Conservation (phyloP, 2,113 vertebrate species). For the Cyanistes caeruleus region DNA sequence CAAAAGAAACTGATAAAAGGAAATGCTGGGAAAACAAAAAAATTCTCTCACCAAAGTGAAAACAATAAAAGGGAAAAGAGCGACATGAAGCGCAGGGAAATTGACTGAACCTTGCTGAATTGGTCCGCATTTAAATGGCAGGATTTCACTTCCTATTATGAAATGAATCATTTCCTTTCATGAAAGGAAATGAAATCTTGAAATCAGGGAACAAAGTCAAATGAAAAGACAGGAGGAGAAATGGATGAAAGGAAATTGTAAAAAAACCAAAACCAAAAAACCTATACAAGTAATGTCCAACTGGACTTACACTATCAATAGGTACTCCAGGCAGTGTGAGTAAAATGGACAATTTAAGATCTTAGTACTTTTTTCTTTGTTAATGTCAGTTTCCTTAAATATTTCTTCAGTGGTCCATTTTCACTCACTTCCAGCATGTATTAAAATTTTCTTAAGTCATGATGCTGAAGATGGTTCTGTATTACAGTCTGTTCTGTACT, state of each 20-base stretch:
- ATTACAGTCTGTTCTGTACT: neutral
- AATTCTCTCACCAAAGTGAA: neutral
- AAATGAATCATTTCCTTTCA: neutral
- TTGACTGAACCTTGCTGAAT: neutral
- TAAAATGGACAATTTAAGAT: neutral
- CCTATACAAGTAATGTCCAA: neutral
- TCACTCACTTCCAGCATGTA: neutral
- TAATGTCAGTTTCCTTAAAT: neutral
- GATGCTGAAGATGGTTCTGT: neutral
- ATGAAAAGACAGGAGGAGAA: neutral
- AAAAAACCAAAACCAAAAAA: neutral
- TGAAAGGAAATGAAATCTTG: neutral
- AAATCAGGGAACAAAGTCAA: neutral
- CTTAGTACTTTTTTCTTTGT: neutral
- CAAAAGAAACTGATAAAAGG: neutral
- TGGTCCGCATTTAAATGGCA: neutral
- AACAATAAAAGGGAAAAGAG: neutral
- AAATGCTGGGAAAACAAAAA: neutral
- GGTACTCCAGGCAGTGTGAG: neutral
- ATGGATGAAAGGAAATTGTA: neutral
- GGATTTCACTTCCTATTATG: neutral
- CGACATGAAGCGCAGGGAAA: neutral
- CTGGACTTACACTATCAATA: neutral
- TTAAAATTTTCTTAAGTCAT: neutral
- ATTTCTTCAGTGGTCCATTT: neutral